Conservation (phyloP, 2,113 vertebrate species). For the Tamias sibiricus region DNA sequence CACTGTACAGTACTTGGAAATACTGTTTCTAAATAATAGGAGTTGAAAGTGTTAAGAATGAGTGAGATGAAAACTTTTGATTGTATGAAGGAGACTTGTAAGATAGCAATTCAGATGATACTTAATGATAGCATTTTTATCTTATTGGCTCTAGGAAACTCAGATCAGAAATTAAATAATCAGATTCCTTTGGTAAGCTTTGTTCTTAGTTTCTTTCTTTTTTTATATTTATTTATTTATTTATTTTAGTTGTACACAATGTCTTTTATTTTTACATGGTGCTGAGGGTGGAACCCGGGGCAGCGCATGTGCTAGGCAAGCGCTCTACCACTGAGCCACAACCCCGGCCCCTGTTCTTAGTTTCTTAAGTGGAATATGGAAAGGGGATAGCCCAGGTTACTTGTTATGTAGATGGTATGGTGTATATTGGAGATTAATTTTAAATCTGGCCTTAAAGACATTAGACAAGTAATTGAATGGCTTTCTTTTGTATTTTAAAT, state of each 20-base stretch:
- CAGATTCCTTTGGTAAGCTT: not conserved
- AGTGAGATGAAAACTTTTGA: not conserved
- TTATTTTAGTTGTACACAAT: too few relatives aligned
- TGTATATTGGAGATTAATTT: slow-evolving; percentile 18
- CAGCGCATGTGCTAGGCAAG: too few relatives aligned
- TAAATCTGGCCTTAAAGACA: not conserved
- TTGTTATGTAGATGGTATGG: not conserved
- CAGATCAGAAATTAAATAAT: not conserved
- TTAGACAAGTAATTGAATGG: not conserved
- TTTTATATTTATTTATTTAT: too few relatives aligned
- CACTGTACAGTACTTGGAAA: not conserved
- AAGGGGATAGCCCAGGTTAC: not conserved
- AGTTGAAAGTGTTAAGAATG: not conserved
- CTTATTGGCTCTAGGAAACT: not conserved
- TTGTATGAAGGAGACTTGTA: not conserved
- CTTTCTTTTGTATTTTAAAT: not conserved
- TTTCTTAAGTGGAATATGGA: not conserved
- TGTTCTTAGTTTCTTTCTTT: not conserved
- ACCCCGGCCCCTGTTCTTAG: not conserved
- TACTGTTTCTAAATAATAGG: not conserved
- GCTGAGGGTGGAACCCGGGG: too few relatives aligned
- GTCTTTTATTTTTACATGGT: too few relatives aligned
- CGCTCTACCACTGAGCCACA: too few relatives aligned
- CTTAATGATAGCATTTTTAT: not conserved
- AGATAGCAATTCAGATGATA: not conserved